Base-by-base conservation (phyloP, 2,113 vertebrate species). In the Pangasianodon hypophthalmus region DNA sequence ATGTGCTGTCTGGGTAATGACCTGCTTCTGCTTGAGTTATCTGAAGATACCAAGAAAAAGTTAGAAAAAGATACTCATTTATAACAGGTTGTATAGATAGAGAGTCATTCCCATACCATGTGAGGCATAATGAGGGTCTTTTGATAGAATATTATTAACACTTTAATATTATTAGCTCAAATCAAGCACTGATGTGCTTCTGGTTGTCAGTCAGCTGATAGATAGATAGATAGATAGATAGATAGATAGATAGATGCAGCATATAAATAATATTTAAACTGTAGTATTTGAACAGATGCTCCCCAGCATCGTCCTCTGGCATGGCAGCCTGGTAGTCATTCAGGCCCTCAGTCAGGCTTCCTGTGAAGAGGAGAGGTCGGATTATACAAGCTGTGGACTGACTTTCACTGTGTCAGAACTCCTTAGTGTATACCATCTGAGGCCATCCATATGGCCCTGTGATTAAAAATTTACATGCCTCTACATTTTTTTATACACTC, bases 1-100 rank as follows among this genome's bases (percentile, higher is more conserved):
- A 93, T 93, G 92, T 93, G 94, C 95, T 93, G 92, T 92, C 94
- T 95, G 94, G 82, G 82, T 62, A 84, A 84, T 84, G 82, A 84
- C 82, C 82, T 84, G 82, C 82, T 84, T 84, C 37, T 60, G 58
- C 56, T 84, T 26, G 29, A 80, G 77, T 80, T 80, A 50, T 50
- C 77, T 80, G 26, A 50, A 16, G 29, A 84, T 24, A 60, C 32
- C 19, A 41, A 62, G 37, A 84, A 41, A 84, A 60, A 21, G 81
- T 37, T 58, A 21, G 16, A 21, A 26, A 10, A 83, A 41, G 24
- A 60, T 26, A 26, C 37, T 84, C 37, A 60, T 10, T 60, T 24
- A 83, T 58, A 37, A 56, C 32, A 84, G 56, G 82, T 26, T 60
- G 82, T 60, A 44, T 21, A 84, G n/a, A 41, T 29, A 26, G 1